Evolutionary conservation across 2,888 invertebrate genomes (phyloP).

Genomic region (Pyrocoelia pectoralis): DNA sequence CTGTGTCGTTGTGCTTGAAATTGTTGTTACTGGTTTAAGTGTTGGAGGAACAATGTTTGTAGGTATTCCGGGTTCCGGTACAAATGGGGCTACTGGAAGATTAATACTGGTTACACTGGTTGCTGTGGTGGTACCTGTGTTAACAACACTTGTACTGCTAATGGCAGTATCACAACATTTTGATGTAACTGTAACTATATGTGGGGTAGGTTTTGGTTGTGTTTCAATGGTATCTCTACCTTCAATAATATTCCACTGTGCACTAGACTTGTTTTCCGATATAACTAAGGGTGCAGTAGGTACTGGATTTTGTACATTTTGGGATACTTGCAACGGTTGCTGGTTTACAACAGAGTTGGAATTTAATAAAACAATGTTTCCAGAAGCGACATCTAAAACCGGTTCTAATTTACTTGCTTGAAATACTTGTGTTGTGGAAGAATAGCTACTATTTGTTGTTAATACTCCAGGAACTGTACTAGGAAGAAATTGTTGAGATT

Average conservation of each 20-base stretch:
- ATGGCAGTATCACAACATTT: constrained; percentile 12
- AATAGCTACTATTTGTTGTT: constrained; percentile 83
- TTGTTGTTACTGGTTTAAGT: constrained; percentile 57
- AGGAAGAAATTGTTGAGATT: constrained; percentile 85
- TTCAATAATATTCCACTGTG: constrained; percentile 26
- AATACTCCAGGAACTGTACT: constrained; percentile 82
- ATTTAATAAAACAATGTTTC: constrained; percentile 73
- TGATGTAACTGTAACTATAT: constrained; percentile 36
- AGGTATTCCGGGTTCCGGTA: constrained; percentile 69
- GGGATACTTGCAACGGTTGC: constrained; percentile 43
- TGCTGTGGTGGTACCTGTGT: constrained; percentile 39
- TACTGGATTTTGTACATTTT: constrained; percentile 38
- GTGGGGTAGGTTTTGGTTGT: constrained; percentile 38
- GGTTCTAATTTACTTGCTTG: constrained; percentile 88
- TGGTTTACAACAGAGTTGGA: constrained; percentile 65
- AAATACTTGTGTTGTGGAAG: constrained; percentile 84
- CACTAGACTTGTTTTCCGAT: constrained; percentile 30
- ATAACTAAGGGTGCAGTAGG: constrained; percentile 33
- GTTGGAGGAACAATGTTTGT: constrained; percentile 78
- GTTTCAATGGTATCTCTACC: constrained; percentile 35
- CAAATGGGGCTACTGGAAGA: constrained; percentile 65
- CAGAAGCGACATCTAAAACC: constrained; percentile 77
- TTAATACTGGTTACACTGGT: constrained; percentile 65
- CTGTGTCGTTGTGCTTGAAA: constrained; percentile 47
- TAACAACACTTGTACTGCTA: constrained; percentile 46